Evolutionary conservation across 2,888 invertebrate species (phyloP).

Genomic region (Beris chalybata): DNA sequence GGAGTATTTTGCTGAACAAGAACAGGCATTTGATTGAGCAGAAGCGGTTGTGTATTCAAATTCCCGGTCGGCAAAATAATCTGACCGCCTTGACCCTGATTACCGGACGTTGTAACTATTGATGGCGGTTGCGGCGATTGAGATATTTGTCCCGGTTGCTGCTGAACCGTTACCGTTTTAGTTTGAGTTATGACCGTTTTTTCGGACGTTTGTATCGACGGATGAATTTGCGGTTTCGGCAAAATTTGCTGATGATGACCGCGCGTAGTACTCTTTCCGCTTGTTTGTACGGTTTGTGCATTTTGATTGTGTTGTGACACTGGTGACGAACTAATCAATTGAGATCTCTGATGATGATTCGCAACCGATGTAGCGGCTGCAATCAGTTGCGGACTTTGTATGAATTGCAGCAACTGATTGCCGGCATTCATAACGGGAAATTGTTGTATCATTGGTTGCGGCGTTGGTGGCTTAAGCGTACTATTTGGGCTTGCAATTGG

Average conservation of each 20-base stretch:
- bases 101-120: slow-evolving; percentile 40
- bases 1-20: slow-evolving; percentile 66
- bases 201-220: slow-evolving; percentile 40
- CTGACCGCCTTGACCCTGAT: slow-evolving; percentile 46
- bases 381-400: slow-evolving; percentile 44
- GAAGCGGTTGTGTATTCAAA: slow-evolving; percentile 50
- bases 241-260: slow-evolving; percentile 65
- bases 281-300: slow-evolving; percentile 6
- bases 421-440: slow-evolving; percentile 43
- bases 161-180: slow-evolving; percentile 39
- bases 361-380: slow-evolving; percentile 36
- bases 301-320: slow-evolving; percentile 16
- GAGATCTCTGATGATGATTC: slow-evolving; percentile 38
- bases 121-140: slow-evolving; percentile 50
- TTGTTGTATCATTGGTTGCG: slow-evolving; percentile 53
- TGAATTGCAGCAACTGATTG: slow-evolving; percentile 45
- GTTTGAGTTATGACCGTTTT: slow-evolving; percentile 40
- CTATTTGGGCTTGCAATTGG: slow-evolving; percentile 56
- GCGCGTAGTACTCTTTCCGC: slow-evolving; percentile 43
- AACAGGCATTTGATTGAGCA: slow-evolving; percentile 59
- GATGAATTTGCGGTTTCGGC: slow-evolving; percentile 59
- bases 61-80: slow-evolving; percentile 52
- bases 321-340: slow-evolving; percentile 31
- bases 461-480: slow-evolving; percentile 52
- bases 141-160: slow-evolving; percentile 48